Conservation (phyloP, 2,888 invertebrate species). For the Caenorhabditis virilis region DNA sequence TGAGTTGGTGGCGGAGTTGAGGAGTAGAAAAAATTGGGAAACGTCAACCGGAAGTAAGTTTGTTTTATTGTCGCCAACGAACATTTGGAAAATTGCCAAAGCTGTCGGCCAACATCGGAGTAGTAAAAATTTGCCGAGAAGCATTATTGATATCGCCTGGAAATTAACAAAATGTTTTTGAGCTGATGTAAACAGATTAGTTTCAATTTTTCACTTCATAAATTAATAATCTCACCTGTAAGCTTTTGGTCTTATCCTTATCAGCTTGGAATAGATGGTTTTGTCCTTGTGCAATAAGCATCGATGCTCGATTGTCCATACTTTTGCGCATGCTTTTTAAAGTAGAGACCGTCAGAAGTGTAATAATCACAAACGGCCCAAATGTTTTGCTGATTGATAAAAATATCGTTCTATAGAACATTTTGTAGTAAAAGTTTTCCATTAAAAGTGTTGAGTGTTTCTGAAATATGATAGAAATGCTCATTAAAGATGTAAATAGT, state of each 20-base stretch:
- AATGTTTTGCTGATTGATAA: slow-evolving; percentile 54
- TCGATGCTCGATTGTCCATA: slow-evolving; percentile 55
- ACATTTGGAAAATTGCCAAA: slow-evolving; percentile 32
- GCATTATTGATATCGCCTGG: slow-evolving; percentile 54
- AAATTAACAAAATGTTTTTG: slow-evolving; percentile 15
- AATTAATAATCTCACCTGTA: slow-evolving; percentile 37
- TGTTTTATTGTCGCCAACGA: slow-evolving; percentile 7
- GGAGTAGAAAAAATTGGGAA: slow-evolving; percentile 46
- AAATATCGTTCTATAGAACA: slow-evolving; percentile 47
- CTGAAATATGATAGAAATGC: slow-evolving; percentile 17
- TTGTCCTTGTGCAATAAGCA: slow-evolving; percentile 56
- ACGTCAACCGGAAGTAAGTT: slow-evolving; percentile 20
- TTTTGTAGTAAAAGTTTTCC: slow-evolving; percentile 35
- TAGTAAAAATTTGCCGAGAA: slow-evolving; percentile 55
- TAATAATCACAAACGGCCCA: slow-evolving; percentile 54
- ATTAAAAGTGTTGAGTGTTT: slow-evolving; percentile 36
- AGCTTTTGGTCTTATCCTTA: slow-evolving; percentile 54
- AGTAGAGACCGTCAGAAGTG: slow-evolving; percentile 47
- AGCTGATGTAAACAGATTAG: no score
- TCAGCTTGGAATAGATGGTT: slow-evolving; percentile 55
- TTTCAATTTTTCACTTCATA: background rate
- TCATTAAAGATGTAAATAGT: background rate
- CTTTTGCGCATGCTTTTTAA: slow-evolving; percentile 49
- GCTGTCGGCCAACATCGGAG: slow-evolving; percentile 56
- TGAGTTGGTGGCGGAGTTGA: slow-evolving; percentile 59